phyloP scores from a whole-genome alignment of 2,113 vertebrate species.

The Oplegnathus fasciatus region DNA sequence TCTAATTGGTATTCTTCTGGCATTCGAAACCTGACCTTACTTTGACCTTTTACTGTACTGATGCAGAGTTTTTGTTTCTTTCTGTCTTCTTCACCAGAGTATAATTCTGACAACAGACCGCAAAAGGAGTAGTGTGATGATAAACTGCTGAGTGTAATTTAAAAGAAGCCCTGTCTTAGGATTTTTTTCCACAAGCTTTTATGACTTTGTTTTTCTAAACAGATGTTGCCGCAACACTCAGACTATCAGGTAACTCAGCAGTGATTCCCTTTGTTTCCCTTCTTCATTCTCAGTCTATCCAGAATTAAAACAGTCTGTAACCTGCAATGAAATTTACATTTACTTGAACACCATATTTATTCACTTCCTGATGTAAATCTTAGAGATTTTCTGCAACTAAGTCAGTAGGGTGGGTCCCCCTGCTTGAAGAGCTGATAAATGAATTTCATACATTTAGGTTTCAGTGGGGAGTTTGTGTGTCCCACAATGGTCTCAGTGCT shows the following conservation, averaged over 20 bases:
- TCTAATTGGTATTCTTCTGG: conserved; percentile 35
- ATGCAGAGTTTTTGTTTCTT: background rate
- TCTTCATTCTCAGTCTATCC: conserved; percentile 1
- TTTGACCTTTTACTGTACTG: conserved; percentile 15
- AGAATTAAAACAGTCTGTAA: conserved; percentile 1
- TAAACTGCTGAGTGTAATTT: background rate
- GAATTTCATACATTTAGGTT: conserved; percentile 21
- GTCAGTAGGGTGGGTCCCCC: background rate
- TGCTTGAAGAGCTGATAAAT: conserved; percentile 2
- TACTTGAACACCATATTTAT: background rate
- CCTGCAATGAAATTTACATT: background rate
- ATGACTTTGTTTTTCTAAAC: conserved; percentile 46
- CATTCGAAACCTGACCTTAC: conserved; percentile 13
- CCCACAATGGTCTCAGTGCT: background rate
- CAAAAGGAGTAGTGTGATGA: conserved; percentile 15
- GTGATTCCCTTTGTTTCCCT: background rate
- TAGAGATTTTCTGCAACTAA: background rate
- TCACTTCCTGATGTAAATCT: background rate
- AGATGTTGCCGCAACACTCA: conserved; percentile 18
- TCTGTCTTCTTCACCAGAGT: background rate
- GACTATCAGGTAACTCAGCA: conserved; percentile 31
- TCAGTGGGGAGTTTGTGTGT: background rate
- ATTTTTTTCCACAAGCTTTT: conserved; percentile 23
- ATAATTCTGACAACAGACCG: conserved; percentile 5
- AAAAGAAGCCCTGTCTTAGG: conserved; percentile 8